Evolutionary conservation across 2,797 vertebrate genomes (phyloP).

Genomic region (Sebastes reedi): DNA sequence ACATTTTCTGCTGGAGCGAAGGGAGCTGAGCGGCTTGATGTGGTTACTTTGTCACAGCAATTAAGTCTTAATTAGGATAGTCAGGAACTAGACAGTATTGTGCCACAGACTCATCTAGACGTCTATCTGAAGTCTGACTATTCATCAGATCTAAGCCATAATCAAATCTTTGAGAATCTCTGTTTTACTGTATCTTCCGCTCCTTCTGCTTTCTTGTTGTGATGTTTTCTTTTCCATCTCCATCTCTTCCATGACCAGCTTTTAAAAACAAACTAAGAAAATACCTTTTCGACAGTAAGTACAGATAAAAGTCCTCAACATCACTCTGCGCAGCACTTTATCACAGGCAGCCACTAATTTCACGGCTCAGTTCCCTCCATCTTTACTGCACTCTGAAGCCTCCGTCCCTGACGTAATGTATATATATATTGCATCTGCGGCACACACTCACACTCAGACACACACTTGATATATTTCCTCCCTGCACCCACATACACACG

Average conservation of each 20-base stretch:
- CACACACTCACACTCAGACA: not conserved
- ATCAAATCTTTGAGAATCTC: not conserved
- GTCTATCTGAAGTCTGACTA: not conserved
- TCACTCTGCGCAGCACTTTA: constrained; percentile 33
- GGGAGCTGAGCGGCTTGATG: not conserved
- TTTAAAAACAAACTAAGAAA: constrained; percentile 85
- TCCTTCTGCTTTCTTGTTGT: constrained; percentile 17
- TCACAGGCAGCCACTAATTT: constrained; percentile 53
- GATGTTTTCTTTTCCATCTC: constrained; percentile 41
- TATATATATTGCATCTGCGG: constrained; percentile 21
- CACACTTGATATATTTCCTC: constrained; percentile 21
- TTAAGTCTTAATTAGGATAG: not conserved
- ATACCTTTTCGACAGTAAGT: constrained; percentile 83
- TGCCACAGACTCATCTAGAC: not conserved
- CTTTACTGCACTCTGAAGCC: constrained; percentile 24
- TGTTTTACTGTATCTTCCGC: not conserved
- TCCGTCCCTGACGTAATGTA: constrained; percentile 22
- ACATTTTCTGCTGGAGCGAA: too few species aligned
- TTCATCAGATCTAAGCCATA: not conserved
- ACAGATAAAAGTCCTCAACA: constrained; percentile 39
- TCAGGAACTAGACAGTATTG: not conserved
- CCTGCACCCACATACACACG: constrained; percentile 3
- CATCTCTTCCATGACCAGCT: constrained; percentile 69
- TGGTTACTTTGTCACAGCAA: not conserved
- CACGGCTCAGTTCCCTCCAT: constrained; percentile 31